Percentiles rank a stretch among this genome's conserved stretches.
These are phyloP conservation scores for Pseudomyrmex flavicornis DNA, from an alignment of 1,140 invertebrate species.

Conservation along the genomic window DNA sequence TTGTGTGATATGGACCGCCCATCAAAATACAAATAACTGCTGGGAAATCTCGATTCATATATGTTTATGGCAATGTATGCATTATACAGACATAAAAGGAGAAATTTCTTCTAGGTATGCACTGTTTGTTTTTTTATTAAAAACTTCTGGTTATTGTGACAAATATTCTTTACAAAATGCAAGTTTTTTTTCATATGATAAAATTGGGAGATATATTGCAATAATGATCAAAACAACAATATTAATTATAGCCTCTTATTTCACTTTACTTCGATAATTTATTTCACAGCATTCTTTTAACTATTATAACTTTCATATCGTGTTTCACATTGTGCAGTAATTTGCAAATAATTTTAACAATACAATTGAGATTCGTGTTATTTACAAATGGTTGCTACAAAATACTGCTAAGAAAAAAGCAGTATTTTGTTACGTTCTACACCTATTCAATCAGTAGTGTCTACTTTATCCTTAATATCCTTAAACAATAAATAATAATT, in stretches of 20 bases:
- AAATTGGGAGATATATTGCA: neutral
- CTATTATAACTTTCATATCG: slow-evolving; percentile 41
- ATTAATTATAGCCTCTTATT: slow-evolving; percentile 48
- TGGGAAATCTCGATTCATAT: slow-evolving; percentile 51
- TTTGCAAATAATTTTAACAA: slow-evolving; percentile 41
- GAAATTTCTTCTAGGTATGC: slow-evolving; percentile 56
- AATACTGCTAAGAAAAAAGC: slow-evolving; percentile 49
- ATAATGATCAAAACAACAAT: slow-evolving; percentile 2
- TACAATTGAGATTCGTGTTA: slow-evolving; percentile 46
- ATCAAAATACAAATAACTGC: slow-evolving; percentile 41
- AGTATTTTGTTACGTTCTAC: slow-evolving; percentile 30
- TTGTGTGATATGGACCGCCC: slow-evolving; percentile 53
- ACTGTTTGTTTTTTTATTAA: slow-evolving; percentile 25
- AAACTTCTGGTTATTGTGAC: slow-evolving; percentile 12
- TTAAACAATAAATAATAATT: slow-evolving; percentile 70
- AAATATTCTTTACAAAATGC: no score
- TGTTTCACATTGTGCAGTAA: slow-evolving; percentile 4
- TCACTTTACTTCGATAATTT: slow-evolving; percentile 13
- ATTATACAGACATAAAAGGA: slow-evolving; percentile 70
- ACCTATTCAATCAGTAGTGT: slow-evolving; percentile 28
- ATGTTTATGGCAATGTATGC: slow-evolving; percentile 43
- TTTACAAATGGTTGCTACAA: slow-evolving; percentile 64
- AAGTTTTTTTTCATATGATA: slow-evolving; percentile 7
- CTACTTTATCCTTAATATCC: slow-evolving; percentile 23
- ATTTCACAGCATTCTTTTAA: slow-evolving; percentile 30